Evolutionary conservation across 30 jellyfish, hydroid and myxozoan species (phyloP).

Genomic region (Haliclystus octoradiatus): DNA sequence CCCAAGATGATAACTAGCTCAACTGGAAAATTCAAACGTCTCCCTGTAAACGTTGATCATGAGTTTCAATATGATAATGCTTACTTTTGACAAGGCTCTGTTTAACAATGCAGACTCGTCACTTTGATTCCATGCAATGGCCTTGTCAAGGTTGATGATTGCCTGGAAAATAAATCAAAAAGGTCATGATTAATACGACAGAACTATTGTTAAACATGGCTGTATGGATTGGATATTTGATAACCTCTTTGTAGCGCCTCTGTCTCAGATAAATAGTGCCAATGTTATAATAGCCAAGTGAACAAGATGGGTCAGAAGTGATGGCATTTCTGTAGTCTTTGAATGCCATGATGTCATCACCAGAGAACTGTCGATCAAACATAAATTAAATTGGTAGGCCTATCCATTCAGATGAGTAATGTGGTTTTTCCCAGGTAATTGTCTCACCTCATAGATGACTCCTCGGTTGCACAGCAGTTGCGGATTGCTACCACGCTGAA

Average conservation of each 20-base stretch:
- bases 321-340: conserved; percentile 65
- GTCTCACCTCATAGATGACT: conserved; percentile 56
- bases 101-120: conserved; percentile 53
- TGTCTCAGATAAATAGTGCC: conserved; percentile 67
- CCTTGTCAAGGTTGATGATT: conserved; percentile 43
- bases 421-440: neutral
- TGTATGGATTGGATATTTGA: neutral
- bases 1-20: no score
- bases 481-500: conserved; percentile 56
- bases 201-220: neutral
- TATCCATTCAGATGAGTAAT: neutral
- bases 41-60: no score
- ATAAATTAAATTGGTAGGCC: neutral
- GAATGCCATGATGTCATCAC: conserved; percentile 81
- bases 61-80: no score
- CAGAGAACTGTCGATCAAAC: conserved; percentile 55
- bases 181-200: neutral
- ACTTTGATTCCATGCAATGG: conserved; percentile 47
- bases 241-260: conserved; percentile 74
- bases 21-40: no score
- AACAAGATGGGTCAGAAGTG: conserved; percentile 58
- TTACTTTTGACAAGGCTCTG: conserved; percentile 68
- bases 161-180: conserved; percentile 31
- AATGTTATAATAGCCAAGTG: conserved; percentile 78
- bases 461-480: conserved; percentile 80